Base-by-base conservation (phyloP, 1,140 invertebrate species). In the Bombus waltoni region DNA sequence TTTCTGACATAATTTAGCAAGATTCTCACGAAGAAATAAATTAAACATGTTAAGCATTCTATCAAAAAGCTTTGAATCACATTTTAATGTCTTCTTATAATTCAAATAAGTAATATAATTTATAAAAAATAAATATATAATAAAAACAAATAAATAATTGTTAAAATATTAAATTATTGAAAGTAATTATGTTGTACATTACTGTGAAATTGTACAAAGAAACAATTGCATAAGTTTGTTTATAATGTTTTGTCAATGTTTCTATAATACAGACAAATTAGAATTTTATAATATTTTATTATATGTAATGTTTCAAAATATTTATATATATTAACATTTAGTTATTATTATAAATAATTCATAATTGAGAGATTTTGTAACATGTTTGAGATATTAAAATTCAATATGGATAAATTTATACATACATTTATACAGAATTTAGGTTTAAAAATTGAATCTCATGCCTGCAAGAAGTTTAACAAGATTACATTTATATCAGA, bases 351-450 rank as follows among this genome's bases (percentile, higher is more conserved):
- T 53, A 77, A 83, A 59, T 35, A 84, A 71, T 32, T 70, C 57
- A 32, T 38, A 35, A 83, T 59, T 42, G 38, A 13, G n/a, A 47
- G 32, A 53, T 76, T 53, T 35, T 35, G 65, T 32, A 59, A n/a
- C 40, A 88, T 88, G 80, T 47, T 88, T 53, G 59, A 88, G 47
- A 40, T 66, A 28, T 70, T 57, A 13, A 66, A 22, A 4, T 62
- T 86, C 10, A 79, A 79, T 25, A 25, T 88, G n/a, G 80, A 88
- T 44, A 88, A 86, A 86, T 80, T 83, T 66, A 18, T 75, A 74
- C 86, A 88, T 74, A 73, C 38, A 66, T 66, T 88, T 42, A 35
- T 88, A 22, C 47, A 86, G 71, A 88, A 74, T 68, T 83, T 88
- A 59, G 42, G 76, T 28, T 71, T 87, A 42, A 75, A 22, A 65